These are phyloP conservation scores for Tenthredo mesomela DNA, from an alignment of 2,888 invertebrate species.

Conservation along the genomic window DNA sequence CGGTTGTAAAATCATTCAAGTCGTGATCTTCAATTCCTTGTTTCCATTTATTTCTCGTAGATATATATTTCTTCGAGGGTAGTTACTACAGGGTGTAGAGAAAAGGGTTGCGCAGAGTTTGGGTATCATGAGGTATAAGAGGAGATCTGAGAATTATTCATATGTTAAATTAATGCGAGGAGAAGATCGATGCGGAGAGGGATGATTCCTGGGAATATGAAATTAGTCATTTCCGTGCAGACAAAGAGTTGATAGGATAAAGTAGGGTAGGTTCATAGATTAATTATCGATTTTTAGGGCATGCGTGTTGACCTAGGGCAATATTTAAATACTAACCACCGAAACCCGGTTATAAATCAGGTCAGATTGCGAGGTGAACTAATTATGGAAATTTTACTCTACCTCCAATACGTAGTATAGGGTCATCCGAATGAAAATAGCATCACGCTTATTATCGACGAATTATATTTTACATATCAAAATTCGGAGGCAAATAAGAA, in stretches of 20 bases:
- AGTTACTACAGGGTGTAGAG: neutral
- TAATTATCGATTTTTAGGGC: slow-evolving; percentile 65
- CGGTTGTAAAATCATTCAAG: neutral
- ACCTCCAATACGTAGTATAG: neutral
- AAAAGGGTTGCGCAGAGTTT: neutral
- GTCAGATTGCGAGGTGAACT: slow-evolving; percentile 36
- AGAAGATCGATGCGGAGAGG: neutral
- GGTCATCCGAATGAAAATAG: slow-evolving; percentile 22
- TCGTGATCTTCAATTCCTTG: neutral
- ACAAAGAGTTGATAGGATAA: slow-evolving; percentile 36
- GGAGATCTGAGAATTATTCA: slow-evolving; percentile 20
- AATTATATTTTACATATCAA: neutral
- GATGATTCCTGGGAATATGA: slow-evolving; percentile 19
- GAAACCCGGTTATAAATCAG: slow-evolving; percentile 49
- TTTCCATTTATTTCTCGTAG: neutral
- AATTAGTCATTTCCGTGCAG: slow-evolving; percentile 52
- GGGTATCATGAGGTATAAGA: neutral
- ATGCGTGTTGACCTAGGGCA: slow-evolving; percentile 68
- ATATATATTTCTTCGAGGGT: neutral
- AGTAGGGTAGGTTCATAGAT: slow-evolving; percentile 58
- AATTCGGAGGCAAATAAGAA: neutral
- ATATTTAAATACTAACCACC: slow-evolving; percentile 67
- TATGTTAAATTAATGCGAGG: slow-evolving; percentile 12
- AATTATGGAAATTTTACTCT: slow-evolving; percentile 48
- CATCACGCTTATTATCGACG: slow-evolving; percentile 24